Base-by-base conservation (phyloP, 2,797 vertebrate species). In the Pipistrellus kuhlii region DNA sequence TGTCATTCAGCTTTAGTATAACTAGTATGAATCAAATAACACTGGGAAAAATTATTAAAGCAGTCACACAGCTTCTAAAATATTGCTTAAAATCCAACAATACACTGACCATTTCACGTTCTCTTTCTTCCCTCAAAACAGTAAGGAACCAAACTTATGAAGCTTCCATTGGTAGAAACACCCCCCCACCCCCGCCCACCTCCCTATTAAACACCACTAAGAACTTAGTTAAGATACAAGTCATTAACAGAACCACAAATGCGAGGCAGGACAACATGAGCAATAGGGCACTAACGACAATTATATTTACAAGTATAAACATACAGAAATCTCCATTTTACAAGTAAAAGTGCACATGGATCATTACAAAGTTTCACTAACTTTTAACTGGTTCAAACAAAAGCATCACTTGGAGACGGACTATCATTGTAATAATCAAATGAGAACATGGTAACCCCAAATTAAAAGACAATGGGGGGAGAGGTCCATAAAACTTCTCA, bases 311-410 rank as follows among this genome's bases (percentile, higher is more conserved):
- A 98, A 80, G 88, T 98, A 98, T 99, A 98, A 98, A 98, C 98
- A 98, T 98, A 98, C 97, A 98, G 98, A 98, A 98, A 98, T 98
- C 98, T 98, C 97, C 97, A 97, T 98, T 99, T 99, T 98, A 98
- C 98, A 98, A 98, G 98, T 98, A 98, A 99, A 99, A 99, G 99
- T 99, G 99, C 99, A 99, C 99, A 98, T 95, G 98, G 98, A 99
- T 98, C 98, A 98, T 98, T 98, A 98, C 97, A 59, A 98, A 98
- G 97, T 98, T 98, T 98, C 98, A 98, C 98, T 98, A 95, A 98
- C 98, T 98, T 98, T 98, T 97, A 98, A 98, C 97, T 97, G 98
- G 97, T 98, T 98, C 98, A 98, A 98, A 98, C 97, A 98, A 98
- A 98, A 98, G 95, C 96, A 96, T 98, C 97, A 98, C 98, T 96